Evolutionary conservation across 2,797 vertebrate genomes (phyloP).

Genomic region (Lycodopsis pacificus): DNA sequence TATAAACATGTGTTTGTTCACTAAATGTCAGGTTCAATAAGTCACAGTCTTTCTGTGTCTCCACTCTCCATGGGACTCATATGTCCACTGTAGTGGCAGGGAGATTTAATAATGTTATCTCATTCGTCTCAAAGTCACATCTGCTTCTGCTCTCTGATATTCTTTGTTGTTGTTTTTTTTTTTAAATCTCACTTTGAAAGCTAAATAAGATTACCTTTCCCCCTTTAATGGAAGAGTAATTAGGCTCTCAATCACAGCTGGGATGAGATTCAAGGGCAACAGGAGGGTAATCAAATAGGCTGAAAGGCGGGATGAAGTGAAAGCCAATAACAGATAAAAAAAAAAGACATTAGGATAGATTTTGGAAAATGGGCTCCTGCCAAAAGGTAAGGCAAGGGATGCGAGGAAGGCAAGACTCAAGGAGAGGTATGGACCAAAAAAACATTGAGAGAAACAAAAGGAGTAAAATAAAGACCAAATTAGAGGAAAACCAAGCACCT

Average conservation of each 20-base stretch:
- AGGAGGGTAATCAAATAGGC: slow-evolving; percentile 9
- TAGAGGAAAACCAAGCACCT: background rate
- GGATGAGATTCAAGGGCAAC: slow-evolving; percentile 7
- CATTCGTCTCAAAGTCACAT: background rate
- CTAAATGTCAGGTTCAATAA: slow-evolving; percentile 21
- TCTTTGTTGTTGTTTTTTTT: background rate
- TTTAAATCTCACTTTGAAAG: slow-evolving; percentile 8
- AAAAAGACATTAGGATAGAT: slow-evolving; percentile 5
- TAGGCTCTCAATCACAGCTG: slow-evolving; percentile 2
- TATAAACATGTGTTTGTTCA: slow-evolving; percentile 9
- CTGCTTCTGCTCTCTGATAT: background rate
- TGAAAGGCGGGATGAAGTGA: slow-evolving; percentile 1
- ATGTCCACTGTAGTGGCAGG: slow-evolving; percentile 6
- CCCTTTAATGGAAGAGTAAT: slow-evolving; percentile 20
- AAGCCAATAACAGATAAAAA: background rate
- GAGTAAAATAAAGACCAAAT: background rate
- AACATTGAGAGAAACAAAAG: background rate
- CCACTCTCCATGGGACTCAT: slow-evolving; percentile 4
- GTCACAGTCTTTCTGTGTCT: slow-evolving; percentile 15
- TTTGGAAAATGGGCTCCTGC: background rate
- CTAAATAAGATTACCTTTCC: slow-evolving; percentile 26
- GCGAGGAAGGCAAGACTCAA: background rate
- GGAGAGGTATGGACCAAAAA: background rate
- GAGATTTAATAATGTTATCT: slow-evolving; percentile 1
- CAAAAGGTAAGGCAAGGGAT: background rate